Base-by-base conservation (phyloP, 2,888 invertebrate genomes). In the Plemyria rubiginata region DNA sequence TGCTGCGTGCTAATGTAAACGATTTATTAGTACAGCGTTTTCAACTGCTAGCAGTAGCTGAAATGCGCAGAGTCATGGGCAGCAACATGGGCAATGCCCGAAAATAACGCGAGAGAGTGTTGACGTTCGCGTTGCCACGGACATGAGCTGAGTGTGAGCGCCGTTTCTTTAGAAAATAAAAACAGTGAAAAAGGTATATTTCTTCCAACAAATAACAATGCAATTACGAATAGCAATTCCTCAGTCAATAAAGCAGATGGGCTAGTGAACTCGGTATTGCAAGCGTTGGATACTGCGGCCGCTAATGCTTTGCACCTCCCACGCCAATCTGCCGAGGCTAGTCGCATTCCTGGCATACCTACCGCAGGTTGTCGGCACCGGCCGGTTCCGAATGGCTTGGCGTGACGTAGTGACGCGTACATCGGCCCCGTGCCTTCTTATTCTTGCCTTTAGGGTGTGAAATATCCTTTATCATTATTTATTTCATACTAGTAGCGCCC, bases 281-380 rank as follows among this genome's bases (percentile, higher is more conserved):
- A 78, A 79, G 74, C 28, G 40, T 43, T 63, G 41, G 40, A 56
- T 60, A 63, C 46, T 79, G 78, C 78, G 75, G 73, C 72, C 76
- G 74, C 72, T 74, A 75, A 73, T 82, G 66, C 78, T 76, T 83
- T 82, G 83, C 81, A 81, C 87, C 87, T 87, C 89, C 90, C 86
- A 88, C 90, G 86, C 84, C 80, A 78, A 82, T 82, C 77, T 82
- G 80, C 81, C 81, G 86, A 50, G 79, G 81, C 83, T 86, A 86
- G 82, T 86, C 86, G 83, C 91, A 91, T 92, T 89, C 90, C 87
- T 75, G 79, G 81, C 89, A 90, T 91, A 83, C 73, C 85, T 84
- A 81, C 79, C 83, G 78, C 85, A 85, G 90, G 89, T 88, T 90
- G 88, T 88, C 88, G 88, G 88, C 88, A 86, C 79, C 77, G 84